Percentiles rank a stretch among this genome's conserved stretches.
These are phyloP conservation scores for Lochmaea crataegi DNA, from an alignment of 2,888 invertebrate species.

Conservation along the genomic window DNA sequence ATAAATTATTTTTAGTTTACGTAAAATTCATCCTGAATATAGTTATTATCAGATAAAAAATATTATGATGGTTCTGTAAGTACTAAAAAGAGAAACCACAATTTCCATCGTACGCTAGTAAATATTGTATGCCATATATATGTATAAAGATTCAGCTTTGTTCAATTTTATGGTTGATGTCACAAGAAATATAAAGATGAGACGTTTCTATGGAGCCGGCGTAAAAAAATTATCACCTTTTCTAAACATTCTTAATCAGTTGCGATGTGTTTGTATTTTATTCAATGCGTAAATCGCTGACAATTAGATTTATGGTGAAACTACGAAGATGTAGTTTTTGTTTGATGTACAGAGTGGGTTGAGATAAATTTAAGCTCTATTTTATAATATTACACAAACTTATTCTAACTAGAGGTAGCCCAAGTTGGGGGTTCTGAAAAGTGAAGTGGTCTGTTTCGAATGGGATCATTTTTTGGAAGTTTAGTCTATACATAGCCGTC, in stretches of 20 bases:
- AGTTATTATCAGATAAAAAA: too few relatives aligned
- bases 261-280: slow-evolving; percentile 1
- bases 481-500: too few relatives aligned
- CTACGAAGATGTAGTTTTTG: background rate
- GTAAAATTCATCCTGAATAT: too few relatives aligned
- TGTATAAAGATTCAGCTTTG: background rate
- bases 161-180: slow-evolving; percentile 1
- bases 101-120: background rate
- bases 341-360: background rate
- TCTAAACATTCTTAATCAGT: background rate
- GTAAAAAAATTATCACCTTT: slow-evolving; percentile 1
- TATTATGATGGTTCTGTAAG: too few relatives aligned
- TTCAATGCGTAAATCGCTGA: background rate
- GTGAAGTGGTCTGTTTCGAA: too few relatives aligned
- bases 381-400: too few relatives aligned
- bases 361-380: too few relatives aligned
- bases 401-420: too few relatives aligned
- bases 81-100: too few relatives aligned
- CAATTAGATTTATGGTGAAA: background rate
- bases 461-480: too few relatives aligned
- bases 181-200: background rate
- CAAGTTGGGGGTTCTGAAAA: too few relatives aligned
- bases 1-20: too few relatives aligned
- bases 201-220: background rate
- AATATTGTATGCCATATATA: background rate